These are phyloP conservation scores for Drosophila lacertosa DNA, from an alignment of 1,140 invertebrate genomes.

Conservation along the genomic window DNA sequence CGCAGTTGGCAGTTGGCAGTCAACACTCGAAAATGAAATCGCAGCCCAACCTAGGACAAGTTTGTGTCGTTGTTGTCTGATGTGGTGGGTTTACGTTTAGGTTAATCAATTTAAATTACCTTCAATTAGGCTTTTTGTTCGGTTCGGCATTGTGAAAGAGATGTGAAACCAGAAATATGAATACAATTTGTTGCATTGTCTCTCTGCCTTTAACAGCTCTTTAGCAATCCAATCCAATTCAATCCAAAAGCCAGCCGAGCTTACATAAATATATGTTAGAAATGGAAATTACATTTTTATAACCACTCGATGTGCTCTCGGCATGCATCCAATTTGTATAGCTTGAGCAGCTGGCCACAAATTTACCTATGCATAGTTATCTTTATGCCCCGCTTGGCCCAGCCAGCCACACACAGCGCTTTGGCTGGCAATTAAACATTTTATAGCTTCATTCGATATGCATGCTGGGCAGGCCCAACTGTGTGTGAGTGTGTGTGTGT, in stretches of 20 bases:
- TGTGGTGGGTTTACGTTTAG: slow-evolving; percentile 48
- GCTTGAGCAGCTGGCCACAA: slow-evolving; percentile 22
- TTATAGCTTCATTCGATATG: slow-evolving; percentile 80
- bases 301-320: slow-evolving; percentile 16
- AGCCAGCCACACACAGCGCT: slow-evolving; percentile 42
- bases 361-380: slow-evolving; percentile 52
- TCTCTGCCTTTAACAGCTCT: slow-evolving; percentile 17
- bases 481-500: background rate
- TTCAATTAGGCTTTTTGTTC: slow-evolving; percentile 77
- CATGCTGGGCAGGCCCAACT: slow-evolving; percentile 58
- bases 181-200: slow-evolving; percentile 45
- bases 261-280: slow-evolving; percentile 39
- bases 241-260: slow-evolving; percentile 32
- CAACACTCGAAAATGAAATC: slow-evolving; percentile 37
- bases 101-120: slow-evolving; percentile 81
- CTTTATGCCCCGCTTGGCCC: slow-evolving; percentile 35
- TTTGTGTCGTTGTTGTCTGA: slow-evolving; percentile 33
- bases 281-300: slow-evolving; percentile 65
- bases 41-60: slow-evolving; percentile 68
- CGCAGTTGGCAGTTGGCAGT: slow-evolving; percentile 33
- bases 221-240: slow-evolving; percentile 44
- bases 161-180: slow-evolving; percentile 40
- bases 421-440: slow-evolving; percentile 68
- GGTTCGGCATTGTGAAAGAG: slow-evolving; percentile 54
- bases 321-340: slow-evolving; percentile 52